Evolutionary conservation across 2,888 invertebrate species (phyloP).

Genomic region (Pristionchus entomophagus): DNA sequence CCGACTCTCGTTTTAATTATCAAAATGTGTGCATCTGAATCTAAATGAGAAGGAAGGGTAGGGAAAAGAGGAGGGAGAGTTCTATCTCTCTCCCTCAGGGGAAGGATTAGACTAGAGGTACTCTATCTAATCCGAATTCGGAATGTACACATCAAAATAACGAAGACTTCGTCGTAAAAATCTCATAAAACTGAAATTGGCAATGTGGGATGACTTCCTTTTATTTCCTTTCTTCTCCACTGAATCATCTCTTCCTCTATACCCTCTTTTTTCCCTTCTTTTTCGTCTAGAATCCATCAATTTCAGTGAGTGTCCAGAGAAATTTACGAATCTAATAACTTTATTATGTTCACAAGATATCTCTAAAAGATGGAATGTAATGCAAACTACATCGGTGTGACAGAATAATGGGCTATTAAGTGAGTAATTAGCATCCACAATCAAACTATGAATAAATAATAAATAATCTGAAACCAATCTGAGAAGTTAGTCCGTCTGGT

Average conservation of each 20-base stretch:
- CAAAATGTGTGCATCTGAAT: slow-evolving; percentile 41
- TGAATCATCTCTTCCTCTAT: background rate
- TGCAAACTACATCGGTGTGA: slow-evolving; percentile 10
- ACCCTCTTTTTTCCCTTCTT: background rate
- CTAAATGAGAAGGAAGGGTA: background rate
- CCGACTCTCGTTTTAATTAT: slow-evolving; percentile 34
- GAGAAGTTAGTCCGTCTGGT: slow-evolving; percentile 3
- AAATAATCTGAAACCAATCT: slow-evolving; percentile 17
- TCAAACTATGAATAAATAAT: background rate
- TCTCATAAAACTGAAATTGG: slow-evolving; percentile 15
- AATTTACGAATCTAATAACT: background rate
- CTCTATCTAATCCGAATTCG: background rate
- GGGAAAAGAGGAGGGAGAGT: too few relatives aligned
- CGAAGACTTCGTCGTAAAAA: slow-evolving; percentile 15
- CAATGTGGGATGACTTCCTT: slow-evolving; percentile 1
- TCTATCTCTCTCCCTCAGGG: too few relatives aligned
- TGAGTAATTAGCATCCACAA: background rate
- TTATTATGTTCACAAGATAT: too few relatives aligned
- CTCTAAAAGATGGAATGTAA: background rate
- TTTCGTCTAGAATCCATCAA: background rate
- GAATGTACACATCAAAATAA: slow-evolving; percentile 9
- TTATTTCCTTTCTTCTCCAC: background rate
- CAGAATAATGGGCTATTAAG: background rate
- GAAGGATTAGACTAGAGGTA: background rate
- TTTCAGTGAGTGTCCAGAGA: background rate